These are phyloP conservation scores for Liopterus haemorrhoidalis DNA, from an alignment of 2,888 invertebrate genomes.

Conservation along the genomic window DNA sequence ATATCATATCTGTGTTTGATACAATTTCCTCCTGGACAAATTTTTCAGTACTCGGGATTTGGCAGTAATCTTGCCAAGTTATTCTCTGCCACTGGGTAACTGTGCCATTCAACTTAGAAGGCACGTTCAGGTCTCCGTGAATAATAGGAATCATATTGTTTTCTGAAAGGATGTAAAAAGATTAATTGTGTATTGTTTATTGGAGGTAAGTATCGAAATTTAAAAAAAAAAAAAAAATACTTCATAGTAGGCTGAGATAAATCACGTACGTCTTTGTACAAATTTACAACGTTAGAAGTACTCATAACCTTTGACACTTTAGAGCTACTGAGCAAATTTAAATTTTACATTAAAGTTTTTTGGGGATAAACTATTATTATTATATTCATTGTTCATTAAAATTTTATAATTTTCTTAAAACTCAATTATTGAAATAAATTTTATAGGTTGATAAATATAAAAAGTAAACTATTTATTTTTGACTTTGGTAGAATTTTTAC, in stretches of 20 bases:
- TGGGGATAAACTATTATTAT: no score
- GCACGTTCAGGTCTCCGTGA: constrained; percentile 41
- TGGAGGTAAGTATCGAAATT: background rate
- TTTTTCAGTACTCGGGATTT: constrained; percentile 49
- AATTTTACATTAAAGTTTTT: no score
- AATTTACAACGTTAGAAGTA: no score
- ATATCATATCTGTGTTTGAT: constrained; percentile 61
- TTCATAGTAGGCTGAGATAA: background rate
- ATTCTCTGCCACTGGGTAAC: constrained; percentile 66
- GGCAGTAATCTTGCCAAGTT: constrained; percentile 61
- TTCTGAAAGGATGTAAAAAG: constrained; percentile 43
- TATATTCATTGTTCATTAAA: no score
- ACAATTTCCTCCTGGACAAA: constrained; percentile 56
- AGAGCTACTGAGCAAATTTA: no score
- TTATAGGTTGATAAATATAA: no score
- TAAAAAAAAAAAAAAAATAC: constrained; percentile 3
- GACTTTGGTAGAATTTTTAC: no score
- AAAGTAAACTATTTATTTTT: no score
- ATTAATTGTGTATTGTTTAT: background rate
- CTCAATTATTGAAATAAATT: no score
- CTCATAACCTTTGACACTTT: no score
- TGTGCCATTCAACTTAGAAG: constrained; percentile 52
- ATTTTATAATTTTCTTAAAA: no score
- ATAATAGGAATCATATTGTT: constrained; percentile 39
- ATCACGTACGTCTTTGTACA: no score